Conservation (phyloP, 1,140 invertebrate species). For the Cecropterus lyciades region DNA sequence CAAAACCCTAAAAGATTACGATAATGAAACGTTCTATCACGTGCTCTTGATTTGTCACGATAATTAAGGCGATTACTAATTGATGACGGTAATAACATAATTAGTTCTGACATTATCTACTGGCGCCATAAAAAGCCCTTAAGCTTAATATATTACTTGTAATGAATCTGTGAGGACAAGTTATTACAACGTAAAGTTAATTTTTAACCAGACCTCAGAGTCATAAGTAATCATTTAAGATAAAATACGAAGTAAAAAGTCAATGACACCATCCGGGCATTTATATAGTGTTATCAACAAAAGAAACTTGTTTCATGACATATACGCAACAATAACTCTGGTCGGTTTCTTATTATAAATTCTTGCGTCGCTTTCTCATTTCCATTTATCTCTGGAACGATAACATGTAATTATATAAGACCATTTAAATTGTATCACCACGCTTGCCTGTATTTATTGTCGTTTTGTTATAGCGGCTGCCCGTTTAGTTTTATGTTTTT, state of each 20-base stretch:
- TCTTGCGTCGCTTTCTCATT: conserved; percentile 66
- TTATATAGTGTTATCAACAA: conserved; percentile 60
- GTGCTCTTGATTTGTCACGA: conserved; percentile 65
- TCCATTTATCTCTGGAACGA: conserved; percentile 53
- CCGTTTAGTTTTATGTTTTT: not conserved
- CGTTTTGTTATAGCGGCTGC: not conserved
- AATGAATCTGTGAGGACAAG: too few relatives aligned
- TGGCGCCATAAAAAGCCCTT: conserved; percentile 52
- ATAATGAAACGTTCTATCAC: conserved; percentile 49
- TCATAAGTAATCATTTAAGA: conserved; percentile 18
- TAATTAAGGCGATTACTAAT: conserved; percentile 62
- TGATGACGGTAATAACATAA: conserved; percentile 50
- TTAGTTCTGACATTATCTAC: conserved; percentile 48
- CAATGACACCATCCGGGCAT: conserved; percentile 56
- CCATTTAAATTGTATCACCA: conserved; percentile 52
- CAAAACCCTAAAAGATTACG: conserved; percentile 16
- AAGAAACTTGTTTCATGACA: conserved; percentile 63
- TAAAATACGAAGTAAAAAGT: conserved; percentile 41
- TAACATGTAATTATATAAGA: conserved; percentile 49
- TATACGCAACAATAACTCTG: conserved; percentile 56
- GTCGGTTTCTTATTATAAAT: conserved; percentile 59
- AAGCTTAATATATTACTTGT: not conserved
- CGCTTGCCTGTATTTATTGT: conserved; percentile 9
- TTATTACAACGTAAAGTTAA: not conserved
- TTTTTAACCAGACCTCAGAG: conserved; percentile 8